Evolutionary conservation across 2,888 invertebrate genomes (phyloP).

Genomic region (Thyatira batis): DNA sequence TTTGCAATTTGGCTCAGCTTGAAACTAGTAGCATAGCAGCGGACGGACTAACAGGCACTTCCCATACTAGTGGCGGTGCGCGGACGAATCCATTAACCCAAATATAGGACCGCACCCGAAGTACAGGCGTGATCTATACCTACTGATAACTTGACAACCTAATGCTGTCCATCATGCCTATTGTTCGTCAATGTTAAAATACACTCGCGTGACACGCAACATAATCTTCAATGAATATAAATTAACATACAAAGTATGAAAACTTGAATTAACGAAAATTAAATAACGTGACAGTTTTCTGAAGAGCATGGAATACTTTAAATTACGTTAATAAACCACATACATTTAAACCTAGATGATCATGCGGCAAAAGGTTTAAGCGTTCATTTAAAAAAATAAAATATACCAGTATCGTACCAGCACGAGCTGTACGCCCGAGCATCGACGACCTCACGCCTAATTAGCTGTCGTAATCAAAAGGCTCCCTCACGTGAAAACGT

Average conservation of each 20-base stretch:
- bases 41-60: conserved; percentile 75
- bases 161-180: conserved; percentile 5
- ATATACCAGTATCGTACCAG: conserved; percentile 10
- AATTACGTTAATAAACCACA: conserved; percentile 5
- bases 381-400: conserved; percentile 8
- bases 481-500: conserved; percentile 52
- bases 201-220: background rate
- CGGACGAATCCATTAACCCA: conserved; percentile 82
- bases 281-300: no score
- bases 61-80: conserved; percentile 67
- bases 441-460: conserved; percentile 42
- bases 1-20: conserved; percentile 28
- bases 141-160: conserved; percentile 30
- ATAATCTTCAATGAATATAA: background rate
- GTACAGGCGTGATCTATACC: conserved; percentile 52
- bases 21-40: conserved; percentile 51
- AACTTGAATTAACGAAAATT: no score
- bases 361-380: conserved; percentile 5
- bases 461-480: conserved; percentile 53
- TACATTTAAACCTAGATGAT: conserved; percentile 7
- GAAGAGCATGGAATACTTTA: background rate
- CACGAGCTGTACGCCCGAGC: conserved; percentile 13
- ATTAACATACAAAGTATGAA: background rate
- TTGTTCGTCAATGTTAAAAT: background rate
- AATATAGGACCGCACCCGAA: conserved; percentile 79